Percentiles rank a stretch among this genome's conserved stretches.
Evolutionary conservation across 2,113 vertebrate species (phyloP).

Genomic region (Scartelaos histophorus): DNA sequence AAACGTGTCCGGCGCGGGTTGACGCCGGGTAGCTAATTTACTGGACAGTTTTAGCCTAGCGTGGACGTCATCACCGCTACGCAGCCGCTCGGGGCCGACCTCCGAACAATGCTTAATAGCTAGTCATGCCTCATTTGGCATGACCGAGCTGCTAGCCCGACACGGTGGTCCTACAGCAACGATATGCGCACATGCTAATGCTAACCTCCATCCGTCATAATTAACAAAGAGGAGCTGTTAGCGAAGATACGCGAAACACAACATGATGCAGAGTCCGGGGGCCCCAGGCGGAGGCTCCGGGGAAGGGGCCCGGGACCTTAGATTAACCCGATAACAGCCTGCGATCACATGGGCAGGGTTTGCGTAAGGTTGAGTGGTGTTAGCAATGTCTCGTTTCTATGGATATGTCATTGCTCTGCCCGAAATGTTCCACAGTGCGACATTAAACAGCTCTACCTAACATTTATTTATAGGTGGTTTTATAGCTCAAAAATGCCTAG

Average conservation of each 20-base stretch:
- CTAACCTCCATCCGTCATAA: constrained; percentile 33
- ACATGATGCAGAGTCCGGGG: constrained; percentile 9
- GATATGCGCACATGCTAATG: constrained; percentile 25
- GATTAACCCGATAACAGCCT: background rate
- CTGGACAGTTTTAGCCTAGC: constrained; percentile 28
- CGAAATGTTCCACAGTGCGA: too few relatives aligned
- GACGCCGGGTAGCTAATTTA: constrained; percentile 34
- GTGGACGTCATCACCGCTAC: constrained; percentile 34
- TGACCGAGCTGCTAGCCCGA: constrained; percentile 40
- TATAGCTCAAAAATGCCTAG: too few relatives aligned
- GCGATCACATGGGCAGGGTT: background rate
- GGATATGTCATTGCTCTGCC: too few relatives aligned
- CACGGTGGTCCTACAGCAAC: constrained; percentile 44
- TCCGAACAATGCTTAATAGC: constrained; percentile 53
- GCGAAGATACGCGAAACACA: background rate
- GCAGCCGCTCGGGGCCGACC: constrained; percentile 26
- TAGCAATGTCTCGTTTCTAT: background rate
- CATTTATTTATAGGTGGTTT: too few relatives aligned
- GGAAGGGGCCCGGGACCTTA: background rate
- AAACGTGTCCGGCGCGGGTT: constrained; percentile 5
- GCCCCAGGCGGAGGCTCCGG: background rate
- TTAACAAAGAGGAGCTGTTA: constrained; percentile 30
- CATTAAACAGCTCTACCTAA: too few relatives aligned
- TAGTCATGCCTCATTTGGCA: constrained; percentile 54
- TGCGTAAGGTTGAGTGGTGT: background rate